A percentile compares a stretch with the other conserved stretches of the same genome.
Conservation (phyloP, 2,113 vertebrate species). For the Orycteropus afer region DNA sequence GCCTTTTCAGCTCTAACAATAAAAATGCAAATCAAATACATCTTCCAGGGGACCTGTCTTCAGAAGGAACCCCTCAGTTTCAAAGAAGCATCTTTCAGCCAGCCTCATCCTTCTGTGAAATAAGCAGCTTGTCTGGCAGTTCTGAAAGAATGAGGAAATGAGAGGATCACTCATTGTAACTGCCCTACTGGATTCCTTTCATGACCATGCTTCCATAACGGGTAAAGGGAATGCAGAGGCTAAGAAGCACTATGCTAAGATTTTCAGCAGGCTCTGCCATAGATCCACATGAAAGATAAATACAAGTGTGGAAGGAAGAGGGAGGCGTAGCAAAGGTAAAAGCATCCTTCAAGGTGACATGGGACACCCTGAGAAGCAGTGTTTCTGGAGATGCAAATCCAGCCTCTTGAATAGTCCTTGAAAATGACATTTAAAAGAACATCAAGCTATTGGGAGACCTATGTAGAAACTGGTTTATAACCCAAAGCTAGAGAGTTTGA, state of each 20-base stretch:
- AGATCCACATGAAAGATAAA: constrained; percentile 52
- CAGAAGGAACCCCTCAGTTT: neutral
- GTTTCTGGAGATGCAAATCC: neutral
- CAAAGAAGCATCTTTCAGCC: neutral
- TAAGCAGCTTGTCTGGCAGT: neutral
- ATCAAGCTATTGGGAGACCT: neutral
- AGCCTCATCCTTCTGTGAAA: constrained; percentile 36
- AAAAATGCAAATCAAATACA: constrained; percentile 55
- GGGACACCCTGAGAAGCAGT: neutral
- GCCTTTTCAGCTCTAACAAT: neutral
- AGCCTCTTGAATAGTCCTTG: neutral
- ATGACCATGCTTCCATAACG: constrained; percentile 36
- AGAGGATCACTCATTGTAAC: constrained; percentile 43
- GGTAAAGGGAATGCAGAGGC: constrained; percentile 31
- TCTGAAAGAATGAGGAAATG: constrained; percentile 16
- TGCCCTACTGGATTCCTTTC: constrained; percentile 48
- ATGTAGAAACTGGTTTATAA: neutral
- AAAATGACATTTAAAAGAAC: constrained; percentile 33
- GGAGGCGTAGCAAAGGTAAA: neutral
- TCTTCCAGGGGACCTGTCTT: neutral
- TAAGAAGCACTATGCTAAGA: constrained; percentile 7
- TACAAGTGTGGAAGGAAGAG: neutral
- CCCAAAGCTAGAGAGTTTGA: neutral
- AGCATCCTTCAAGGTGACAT: neutral
- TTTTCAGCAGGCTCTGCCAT: neutral